A percentile compares a stretch with the other conserved stretches of the same genome.
Evolutionary conservation across 2,797 vertebrate species (phyloP).

Genomic region (Sebastes hopkinsi): DNA sequence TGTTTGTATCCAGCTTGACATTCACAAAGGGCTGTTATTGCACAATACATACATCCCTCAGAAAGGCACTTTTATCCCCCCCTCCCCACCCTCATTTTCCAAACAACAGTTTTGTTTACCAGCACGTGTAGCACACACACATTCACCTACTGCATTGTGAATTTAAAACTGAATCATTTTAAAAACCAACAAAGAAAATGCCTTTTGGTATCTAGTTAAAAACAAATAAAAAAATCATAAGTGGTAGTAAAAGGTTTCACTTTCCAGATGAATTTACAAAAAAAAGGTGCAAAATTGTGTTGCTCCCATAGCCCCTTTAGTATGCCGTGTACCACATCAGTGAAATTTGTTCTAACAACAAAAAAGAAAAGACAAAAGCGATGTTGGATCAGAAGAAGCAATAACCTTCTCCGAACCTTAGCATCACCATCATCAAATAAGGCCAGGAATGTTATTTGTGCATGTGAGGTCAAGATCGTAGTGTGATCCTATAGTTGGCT

Average conservation of each 20-base stretch:
- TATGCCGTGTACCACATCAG: conserved; percentile 63
- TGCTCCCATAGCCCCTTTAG: conserved; percentile 61
- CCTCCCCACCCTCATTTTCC: conserved; percentile 39
- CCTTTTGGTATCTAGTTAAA: conserved; percentile 74
- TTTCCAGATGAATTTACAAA: conserved; percentile 53
- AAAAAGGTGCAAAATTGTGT: conserved; percentile 76
- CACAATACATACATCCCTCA: conserved; percentile 81
- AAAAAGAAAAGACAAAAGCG: conserved; percentile 36
- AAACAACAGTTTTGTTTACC: conserved; percentile 57
- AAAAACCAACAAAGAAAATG: conserved; percentile 51
- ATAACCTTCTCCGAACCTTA: conserved; percentile 24
- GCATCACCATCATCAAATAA: conserved; percentile 62
- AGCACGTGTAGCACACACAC: conserved; percentile 43
- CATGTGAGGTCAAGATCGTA: conserved; percentile 75
- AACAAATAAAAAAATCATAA: conserved; percentile 66
- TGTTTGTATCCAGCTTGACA: conserved; percentile 76
- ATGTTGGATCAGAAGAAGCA: conserved; percentile 53
- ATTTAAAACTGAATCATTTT: conserved; percentile 65
- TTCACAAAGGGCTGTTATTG: conserved; percentile 84
- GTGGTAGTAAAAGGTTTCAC: conserved; percentile 56
- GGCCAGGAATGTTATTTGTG: conserved; percentile 75
- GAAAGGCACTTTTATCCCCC: conserved; percentile 84
- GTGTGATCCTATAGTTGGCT: conserved; percentile 76
- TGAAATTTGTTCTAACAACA: conserved; percentile 53
- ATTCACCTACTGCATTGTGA: conserved; percentile 57